Base-by-base conservation (phyloP, 1,140 invertebrate species). In the Protaetia brevitarsis region DNA sequence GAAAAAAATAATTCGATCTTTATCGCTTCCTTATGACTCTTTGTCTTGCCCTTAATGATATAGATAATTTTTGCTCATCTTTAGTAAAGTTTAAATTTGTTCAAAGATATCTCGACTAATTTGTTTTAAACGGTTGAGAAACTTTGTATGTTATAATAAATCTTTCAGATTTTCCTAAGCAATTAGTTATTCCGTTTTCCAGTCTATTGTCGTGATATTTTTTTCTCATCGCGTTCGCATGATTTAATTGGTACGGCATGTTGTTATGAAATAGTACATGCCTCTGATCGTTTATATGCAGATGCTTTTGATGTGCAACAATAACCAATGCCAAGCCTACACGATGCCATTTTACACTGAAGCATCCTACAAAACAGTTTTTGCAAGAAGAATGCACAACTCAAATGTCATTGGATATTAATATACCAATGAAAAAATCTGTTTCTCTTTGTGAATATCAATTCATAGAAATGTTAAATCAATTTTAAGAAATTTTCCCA, bases 231-330 rank as follows among this genome's bases (percentile, higher is more conserved):
- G 16, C 6, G 19, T 51, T 51, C 41, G 41, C 26, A 23, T 51
- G 41, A 23, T 51, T 51, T 51, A 51, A 51, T 51, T 51, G 19
- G 16, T 19, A 23, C 16, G 3, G 41, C 16, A 51, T 23, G 6
- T 51, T 51, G 16, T 51, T 51, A 51, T 51, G 16, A 51, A 51
- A 51, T 51, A 51, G 11, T 51, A 51, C 41, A 51, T 51, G 41
- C 19, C 41, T 51, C 16, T 23, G 26, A 51, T 21, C 26, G 41
- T 45, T 45, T 51, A 51, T 51, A 19, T 21, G 41, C 16, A 51
- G 19, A 51, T 51, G 8, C 41, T 8, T 19, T 51, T 19, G 41
- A 7, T 51, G 19, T 23, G 16, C 41, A 51, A 51, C 41, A 51
- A 16, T 51, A 51, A 51, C 41, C 26, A 10, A 51, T 6, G 41